These are phyloP conservation scores for Sesia apiformis DNA, from an alignment of 2,888 invertebrate species.

Conservation along the genomic window DNA sequence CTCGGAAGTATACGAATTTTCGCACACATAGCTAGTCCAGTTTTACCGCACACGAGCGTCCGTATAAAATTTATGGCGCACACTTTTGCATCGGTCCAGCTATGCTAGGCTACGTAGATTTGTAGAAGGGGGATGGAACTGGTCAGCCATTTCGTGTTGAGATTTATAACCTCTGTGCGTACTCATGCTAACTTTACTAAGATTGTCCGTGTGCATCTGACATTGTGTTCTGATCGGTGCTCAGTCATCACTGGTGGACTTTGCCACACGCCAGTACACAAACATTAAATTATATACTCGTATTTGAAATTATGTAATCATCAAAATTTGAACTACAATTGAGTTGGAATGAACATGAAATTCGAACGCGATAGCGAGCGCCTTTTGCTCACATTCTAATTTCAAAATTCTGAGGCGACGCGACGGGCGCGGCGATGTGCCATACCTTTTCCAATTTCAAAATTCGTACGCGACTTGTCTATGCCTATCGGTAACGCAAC, in stretches of 20 bases:
- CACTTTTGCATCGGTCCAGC: slow-evolving; percentile 61
- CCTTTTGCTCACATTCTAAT: not conserved
- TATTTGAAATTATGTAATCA: too few relatives aligned
- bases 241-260: not conserved
- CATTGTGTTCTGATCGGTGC: not conserved
- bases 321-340: too few relatives aligned
- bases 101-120: slow-evolving; percentile 53
- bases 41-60: slow-evolving; percentile 66
- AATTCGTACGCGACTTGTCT: slow-evolving; percentile 10
- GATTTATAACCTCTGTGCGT: slow-evolving; percentile 68
- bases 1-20: slow-evolving; percentile 60
- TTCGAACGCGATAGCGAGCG: too few relatives aligned
- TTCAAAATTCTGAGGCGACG: not conserved
- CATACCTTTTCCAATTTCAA: slow-evolving; percentile 1
- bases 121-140: slow-evolving; percentile 35
- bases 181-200: slow-evolving; percentile 51
- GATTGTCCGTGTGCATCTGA: slow-evolving; percentile 27
- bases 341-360: too few relatives aligned
- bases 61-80: slow-evolving; percentile 73
- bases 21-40: slow-evolving; percentile 54
- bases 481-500: slow-evolving; percentile 29
- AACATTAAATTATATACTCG: not conserved
- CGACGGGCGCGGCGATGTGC: not conserved
- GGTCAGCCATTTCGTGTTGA: slow-evolving; percentile 73
- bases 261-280: not conserved